These are phyloP conservation scores for Kryptopterus vitreolus DNA, from an alignment of 2,797 vertebrate genomes.

Conservation along the genomic window DNA sequence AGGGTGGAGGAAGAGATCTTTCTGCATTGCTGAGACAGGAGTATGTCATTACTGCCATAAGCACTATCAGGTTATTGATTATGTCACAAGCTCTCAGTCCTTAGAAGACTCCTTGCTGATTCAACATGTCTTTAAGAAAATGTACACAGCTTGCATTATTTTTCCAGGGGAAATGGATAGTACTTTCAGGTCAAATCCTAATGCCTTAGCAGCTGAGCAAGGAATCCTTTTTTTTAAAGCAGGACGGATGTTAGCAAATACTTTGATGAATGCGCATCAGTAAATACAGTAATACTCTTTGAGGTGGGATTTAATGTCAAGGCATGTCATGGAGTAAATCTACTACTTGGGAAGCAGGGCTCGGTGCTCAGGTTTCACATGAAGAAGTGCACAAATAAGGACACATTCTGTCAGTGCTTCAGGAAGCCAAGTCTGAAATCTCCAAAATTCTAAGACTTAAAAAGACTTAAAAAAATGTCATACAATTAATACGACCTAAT, in stretches of 20 bases:
- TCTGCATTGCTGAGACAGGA: not conserved
- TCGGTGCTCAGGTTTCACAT: conserved; percentile 30
- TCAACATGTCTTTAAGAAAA: conserved; percentile 11
- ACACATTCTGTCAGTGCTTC: conserved; percentile 24
- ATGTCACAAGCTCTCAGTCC: not conserved
- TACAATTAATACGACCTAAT: too few species aligned
- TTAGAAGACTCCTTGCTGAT: not conserved
- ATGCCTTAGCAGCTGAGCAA: not conserved
- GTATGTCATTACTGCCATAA: conserved; percentile 6
- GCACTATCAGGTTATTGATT: conserved; percentile 34
- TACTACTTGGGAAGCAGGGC: conserved; percentile 1
- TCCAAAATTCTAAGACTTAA: not conserved
- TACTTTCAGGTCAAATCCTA: not conserved
- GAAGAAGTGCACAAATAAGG: conserved; percentile 36
- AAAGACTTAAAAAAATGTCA: not conserved
- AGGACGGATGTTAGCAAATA: conserved; percentile 12
- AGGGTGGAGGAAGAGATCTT: not conserved
- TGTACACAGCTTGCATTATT: not conserved
- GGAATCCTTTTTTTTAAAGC: not conserved
- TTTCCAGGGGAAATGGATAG: not conserved
- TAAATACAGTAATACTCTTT: conserved; percentile 15
- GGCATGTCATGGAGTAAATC: conserved; percentile 14
- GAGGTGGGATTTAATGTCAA: conserved; percentile 28
- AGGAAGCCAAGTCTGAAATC: not conserved
- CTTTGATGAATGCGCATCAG: not conserved